Percentiles rank a stretch among this genome's conserved stretches.
phyloP scores from a whole-genome alignment of 2,113 vertebrate genomes.

The Suricata suricatta region DNA sequence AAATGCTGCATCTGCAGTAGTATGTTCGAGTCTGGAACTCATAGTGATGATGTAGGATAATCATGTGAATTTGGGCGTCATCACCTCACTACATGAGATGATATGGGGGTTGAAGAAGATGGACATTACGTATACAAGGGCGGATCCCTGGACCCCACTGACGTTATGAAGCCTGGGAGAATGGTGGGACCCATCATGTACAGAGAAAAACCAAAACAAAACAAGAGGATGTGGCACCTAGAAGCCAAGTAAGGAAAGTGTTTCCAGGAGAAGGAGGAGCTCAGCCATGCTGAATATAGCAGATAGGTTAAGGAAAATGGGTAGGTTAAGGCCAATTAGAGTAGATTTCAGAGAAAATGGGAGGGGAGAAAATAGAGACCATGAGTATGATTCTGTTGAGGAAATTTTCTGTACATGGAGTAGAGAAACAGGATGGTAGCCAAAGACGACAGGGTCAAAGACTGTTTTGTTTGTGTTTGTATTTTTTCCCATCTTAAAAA shows the following conservation, averaged over 20 bases:
- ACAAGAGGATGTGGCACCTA: neutral
- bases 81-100: neutral
- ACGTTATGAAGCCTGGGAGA: neutral
- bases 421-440: neutral
- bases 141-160: neutral
- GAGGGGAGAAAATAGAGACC: neutral
- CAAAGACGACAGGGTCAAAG: neutral
- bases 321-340: neutral
- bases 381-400: neutral
- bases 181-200: neutral
- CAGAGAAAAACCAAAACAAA: neutral
- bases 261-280: neutral
- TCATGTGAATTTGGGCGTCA: neutral
- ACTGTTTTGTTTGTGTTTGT: neutral
- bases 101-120: neutral
- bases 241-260: neutral
- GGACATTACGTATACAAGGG: neutral
- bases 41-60: neutral
- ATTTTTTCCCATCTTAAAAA: neutral
- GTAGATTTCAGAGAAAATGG: neutral
- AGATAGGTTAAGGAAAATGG: neutral
- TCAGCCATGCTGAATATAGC: neutral
- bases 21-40: neutral
- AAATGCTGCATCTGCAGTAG: neutral
- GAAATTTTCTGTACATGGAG: neutral